Evolutionary conservation across 2,797 vertebrate genomes (phyloP).

Genomic region (Enteromius unitaeniatus): DNA sequence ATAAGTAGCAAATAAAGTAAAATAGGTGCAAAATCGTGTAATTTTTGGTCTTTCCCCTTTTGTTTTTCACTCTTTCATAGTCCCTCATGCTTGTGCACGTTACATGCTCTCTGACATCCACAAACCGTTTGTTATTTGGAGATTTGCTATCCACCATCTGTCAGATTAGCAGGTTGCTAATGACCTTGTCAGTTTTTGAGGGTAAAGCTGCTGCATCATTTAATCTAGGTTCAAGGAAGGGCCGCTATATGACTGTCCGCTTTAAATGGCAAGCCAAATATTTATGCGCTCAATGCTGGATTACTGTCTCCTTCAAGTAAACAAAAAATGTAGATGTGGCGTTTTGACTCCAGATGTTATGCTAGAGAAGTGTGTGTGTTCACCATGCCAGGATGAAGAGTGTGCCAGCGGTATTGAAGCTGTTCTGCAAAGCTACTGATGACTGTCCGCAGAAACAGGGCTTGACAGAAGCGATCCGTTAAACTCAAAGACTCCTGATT

Average conservation of each 20-base stretch:
- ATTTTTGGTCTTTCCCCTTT: background rate
- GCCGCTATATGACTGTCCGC: conserved; percentile 44
- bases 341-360: conserved; percentile 66
- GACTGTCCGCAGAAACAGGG: conserved; percentile 72
- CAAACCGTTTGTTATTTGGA: conserved; percentile 41
- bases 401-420: conserved; percentile 45
- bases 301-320: conserved; percentile 63
- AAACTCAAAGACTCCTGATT: conserved; percentile 47
- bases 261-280: conserved; percentile 58
- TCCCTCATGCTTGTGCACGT: background rate
- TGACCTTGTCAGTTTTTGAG: conserved; percentile 55
- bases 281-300: conserved; percentile 60
- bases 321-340: conserved; percentile 68
- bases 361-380: conserved; percentile 58
- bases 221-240: conserved; percentile 59
- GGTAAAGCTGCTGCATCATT: conserved; percentile 47
- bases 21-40: background rate
- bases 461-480: conserved; percentile 45
- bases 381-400: conserved; percentile 33
- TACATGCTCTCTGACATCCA: conserved; percentile 10
- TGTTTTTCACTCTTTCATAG: background rate
- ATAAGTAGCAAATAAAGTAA: background rate
- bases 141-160: conserved; percentile 60
- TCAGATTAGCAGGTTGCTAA: conserved; percentile 60
- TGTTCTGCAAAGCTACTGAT: conserved; percentile 65